Percentiles rank a stretch among this genome's conserved stretches.
These are phyloP conservation scores for Psilanteris sp. DNA, from an alignment of 1,140 invertebrate genomes.

Conservation along the genomic window DNA sequence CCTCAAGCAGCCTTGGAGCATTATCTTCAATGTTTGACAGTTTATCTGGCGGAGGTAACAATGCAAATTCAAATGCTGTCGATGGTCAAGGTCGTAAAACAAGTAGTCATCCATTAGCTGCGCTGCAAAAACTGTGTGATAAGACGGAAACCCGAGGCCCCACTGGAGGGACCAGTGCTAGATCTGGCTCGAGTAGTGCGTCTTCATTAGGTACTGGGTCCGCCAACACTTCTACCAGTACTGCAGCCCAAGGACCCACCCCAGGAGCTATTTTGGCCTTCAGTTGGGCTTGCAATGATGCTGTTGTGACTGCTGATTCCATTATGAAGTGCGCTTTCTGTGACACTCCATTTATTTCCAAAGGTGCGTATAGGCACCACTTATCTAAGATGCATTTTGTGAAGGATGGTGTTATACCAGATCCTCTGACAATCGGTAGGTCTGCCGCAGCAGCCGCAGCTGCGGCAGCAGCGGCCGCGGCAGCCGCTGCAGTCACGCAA, in stretches of 20 bases:
- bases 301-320: conserved; percentile 90
- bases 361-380: conserved; percentile 97
- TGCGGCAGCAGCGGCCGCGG: conserved; percentile 72
- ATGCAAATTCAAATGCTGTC: conserved; percentile 72
- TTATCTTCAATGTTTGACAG: conserved; percentile 94
- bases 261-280: conserved; percentile 92
- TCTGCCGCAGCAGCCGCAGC: conserved; percentile 75
- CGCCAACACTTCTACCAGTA: conserved; percentile 61
- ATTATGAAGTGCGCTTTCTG: conserved; percentile 98
- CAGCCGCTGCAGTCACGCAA: conserved; percentile 79
- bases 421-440: conserved; percentile 83
- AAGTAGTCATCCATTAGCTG: conserved; percentile 92
- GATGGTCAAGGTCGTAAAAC: conserved; percentile 82
- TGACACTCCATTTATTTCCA: conserved; percentile 97
- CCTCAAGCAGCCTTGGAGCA: conserved; percentile 87
- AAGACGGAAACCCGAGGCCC: conserved; percentile 89
- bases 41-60: conserved; percentile 82
- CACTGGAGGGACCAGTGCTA: conserved; percentile 42
- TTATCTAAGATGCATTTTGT: conserved; percentile 98
- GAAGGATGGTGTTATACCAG: conserved; percentile 92
- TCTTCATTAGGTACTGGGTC: conserved; percentile 61
- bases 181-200: conserved; percentile 62
- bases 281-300: conserved; percentile 96
- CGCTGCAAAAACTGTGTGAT: conserved; percentile 95
- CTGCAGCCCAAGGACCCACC: conserved; percentile 79